These are phyloP conservation scores for Arctocebus calabarensis DNA, from an alignment of 2,797 vertebrate species.

Conservation along the genomic window DNA sequence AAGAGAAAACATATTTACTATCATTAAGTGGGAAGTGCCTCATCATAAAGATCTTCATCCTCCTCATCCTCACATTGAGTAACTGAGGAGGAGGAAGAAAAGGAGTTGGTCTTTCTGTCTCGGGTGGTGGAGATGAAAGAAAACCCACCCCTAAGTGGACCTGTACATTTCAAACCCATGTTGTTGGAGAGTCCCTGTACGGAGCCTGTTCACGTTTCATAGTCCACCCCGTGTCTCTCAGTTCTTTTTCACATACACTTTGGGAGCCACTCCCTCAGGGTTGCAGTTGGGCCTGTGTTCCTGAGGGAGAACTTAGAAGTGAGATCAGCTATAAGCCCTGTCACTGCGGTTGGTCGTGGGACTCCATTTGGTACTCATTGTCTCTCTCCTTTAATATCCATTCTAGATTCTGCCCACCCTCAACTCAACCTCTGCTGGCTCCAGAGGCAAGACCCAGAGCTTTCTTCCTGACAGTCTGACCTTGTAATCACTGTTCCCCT, in stretches of 20 bases:
- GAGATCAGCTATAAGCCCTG: background rate
- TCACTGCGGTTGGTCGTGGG: background rate
- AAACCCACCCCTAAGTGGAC: background rate
- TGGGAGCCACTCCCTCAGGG: background rate
- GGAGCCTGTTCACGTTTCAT: fast-evolving
- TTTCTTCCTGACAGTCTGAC: background rate
- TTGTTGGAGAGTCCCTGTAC: no score
- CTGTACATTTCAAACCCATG: background rate
- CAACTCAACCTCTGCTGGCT: background rate
- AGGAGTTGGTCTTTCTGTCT: background rate
- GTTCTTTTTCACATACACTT: fast-evolving
- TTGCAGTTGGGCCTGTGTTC: background rate
- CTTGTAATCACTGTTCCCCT: background rate
- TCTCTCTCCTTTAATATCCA: background rate
- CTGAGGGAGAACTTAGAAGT: background rate
- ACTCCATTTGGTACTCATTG: background rate
- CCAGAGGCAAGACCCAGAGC: background rate
- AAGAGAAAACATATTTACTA: background rate
- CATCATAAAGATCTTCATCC: background rate
- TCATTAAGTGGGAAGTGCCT: background rate
- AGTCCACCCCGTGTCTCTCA: background rate
- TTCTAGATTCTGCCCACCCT: background rate
- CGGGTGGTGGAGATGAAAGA: background rate
- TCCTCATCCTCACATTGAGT: background rate
- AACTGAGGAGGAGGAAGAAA: background rate